Evolutionary conservation across 2,888 invertebrate species (phyloP).

Genomic region (Ormyrus labotus): DNA sequence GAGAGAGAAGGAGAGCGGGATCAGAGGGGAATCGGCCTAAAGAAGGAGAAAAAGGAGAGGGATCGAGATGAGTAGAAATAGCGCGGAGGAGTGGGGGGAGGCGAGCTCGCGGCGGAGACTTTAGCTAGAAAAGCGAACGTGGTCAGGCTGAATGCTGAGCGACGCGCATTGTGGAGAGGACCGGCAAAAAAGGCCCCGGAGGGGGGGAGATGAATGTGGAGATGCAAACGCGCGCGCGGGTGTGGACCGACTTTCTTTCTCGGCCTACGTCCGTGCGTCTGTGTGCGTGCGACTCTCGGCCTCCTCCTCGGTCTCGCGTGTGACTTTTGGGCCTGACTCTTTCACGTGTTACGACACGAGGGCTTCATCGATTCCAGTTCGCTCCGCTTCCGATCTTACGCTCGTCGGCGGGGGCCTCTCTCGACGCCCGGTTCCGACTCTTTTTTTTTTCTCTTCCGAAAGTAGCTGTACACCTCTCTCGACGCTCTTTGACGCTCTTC

Average conservation of each 20-base stretch:
- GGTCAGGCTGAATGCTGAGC: conserved; percentile 28
- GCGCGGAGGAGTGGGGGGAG: background rate
- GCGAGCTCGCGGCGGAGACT: background rate
- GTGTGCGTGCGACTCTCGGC: background rate
- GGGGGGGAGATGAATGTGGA: conserved; percentile 3
- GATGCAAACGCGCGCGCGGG: background rate
- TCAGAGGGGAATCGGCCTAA: conserved; percentile 31
- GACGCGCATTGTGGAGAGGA: conserved; percentile 17
- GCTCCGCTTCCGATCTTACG: conserved; percentile 9
- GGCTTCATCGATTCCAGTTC: background rate
- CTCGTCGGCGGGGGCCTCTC: too few relatives aligned
- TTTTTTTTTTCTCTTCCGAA: background rate
- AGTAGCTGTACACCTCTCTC: background rate
- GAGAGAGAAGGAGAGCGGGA: background rate
- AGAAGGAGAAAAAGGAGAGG: conserved; percentile 48
- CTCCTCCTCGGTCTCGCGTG: background rate
- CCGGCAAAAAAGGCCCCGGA: conserved; percentile 15
- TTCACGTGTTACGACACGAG: background rate
- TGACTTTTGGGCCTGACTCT: conserved; percentile 13
- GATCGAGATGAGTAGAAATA: conserved; percentile 8
- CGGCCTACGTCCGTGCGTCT: background rate
- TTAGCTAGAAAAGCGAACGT: conserved; percentile 50
- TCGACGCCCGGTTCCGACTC: background rate
- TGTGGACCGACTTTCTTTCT: conserved; percentile 30
- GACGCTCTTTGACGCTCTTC: background rate